These are phyloP conservation scores for Empidonax alnorum DNA, from an alignment of 2,113 vertebrate genomes.

Conservation along the genomic window DNA sequence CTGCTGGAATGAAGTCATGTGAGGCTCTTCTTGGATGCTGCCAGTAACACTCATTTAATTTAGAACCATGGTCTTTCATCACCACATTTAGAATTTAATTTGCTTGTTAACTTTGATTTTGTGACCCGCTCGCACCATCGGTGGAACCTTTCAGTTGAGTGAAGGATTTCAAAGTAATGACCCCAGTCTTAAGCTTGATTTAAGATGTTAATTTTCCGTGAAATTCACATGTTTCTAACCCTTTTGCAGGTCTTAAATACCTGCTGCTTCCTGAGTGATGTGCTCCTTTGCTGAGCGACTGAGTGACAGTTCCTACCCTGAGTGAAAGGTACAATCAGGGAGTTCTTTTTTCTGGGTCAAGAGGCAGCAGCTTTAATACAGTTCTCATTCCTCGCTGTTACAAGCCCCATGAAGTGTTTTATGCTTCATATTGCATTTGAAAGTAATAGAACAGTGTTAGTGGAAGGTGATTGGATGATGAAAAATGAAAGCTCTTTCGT, in stretches of 20 bases:
- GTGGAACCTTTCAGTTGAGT: not conserved
- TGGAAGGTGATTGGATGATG: not conserved
- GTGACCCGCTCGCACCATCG: not conserved
- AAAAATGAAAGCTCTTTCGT: constrained; percentile 34
- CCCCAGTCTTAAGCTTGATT: not conserved
- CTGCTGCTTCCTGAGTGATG: not conserved
- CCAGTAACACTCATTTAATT: constrained; percentile 49
- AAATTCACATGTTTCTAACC: not conserved
- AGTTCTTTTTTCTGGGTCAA: constrained; percentile 25
- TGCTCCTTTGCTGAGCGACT: not conserved
- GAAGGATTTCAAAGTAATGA: not conserved
- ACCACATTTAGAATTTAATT: constrained; percentile 42
- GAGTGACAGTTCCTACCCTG: not conserved
- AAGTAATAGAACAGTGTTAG: constrained; percentile 21
- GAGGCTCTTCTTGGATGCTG: not conserved
- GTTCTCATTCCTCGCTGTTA: constrained; percentile 22
- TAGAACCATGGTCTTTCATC: constrained; percentile 5
- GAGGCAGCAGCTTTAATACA: constrained; percentile 19
- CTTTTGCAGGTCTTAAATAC: not conserved
- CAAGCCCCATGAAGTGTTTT: not conserved
- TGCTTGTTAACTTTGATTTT: constrained; percentile 4
- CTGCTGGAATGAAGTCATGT: constrained; percentile 19
- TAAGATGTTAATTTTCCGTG: constrained; percentile 18
- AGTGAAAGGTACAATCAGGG: constrained; percentile 20
- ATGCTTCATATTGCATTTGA: not conserved